Evolutionary conservation across 1,140 invertebrate genomes (phyloP).

Genomic region (Drosophila takahashii): DNA sequence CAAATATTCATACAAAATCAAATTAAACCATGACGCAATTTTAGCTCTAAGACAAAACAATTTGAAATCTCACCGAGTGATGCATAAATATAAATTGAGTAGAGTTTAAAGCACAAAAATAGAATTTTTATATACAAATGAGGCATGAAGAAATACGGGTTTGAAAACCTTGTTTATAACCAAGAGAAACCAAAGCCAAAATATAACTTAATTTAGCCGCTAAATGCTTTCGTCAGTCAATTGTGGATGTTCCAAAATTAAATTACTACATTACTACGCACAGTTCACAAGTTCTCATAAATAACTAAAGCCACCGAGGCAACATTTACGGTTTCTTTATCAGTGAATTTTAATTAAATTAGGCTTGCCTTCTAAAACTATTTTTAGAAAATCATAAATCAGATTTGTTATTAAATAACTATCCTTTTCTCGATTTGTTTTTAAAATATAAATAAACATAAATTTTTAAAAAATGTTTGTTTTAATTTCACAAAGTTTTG

Average conservation of each 20-base stretch:
- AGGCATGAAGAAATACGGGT: not conserved
- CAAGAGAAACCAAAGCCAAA: not conserved
- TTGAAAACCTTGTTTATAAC: not conserved
- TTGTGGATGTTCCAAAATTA: too few relatives aligned
- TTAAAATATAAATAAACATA: not conserved
- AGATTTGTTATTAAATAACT: too few relatives aligned
- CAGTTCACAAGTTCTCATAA: too few relatives aligned
- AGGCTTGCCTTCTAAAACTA: too few relatives aligned
- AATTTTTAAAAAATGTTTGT: not conserved
- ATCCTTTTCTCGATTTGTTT: too few relatives aligned
- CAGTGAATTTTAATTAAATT: too few relatives aligned
- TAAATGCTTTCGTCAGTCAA: too few relatives aligned
- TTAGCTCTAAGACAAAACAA: conserved; percentile 5
- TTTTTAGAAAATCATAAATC: too few relatives aligned
- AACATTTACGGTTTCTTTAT: too few relatives aligned
- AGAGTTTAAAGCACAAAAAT: not conserved
- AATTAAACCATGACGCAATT: conserved; percentile 7
- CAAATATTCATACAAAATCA: conserved; percentile 6
- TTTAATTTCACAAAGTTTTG: not conserved
- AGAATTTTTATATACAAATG: not conserved
- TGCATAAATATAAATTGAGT: not conserved
- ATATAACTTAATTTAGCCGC: not conserved
- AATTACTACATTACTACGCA: too few relatives aligned
- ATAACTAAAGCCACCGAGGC: too few relatives aligned
- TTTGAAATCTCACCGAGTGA: not conserved